Conservation (phyloP, 1,140 invertebrate species). For the Pseudomyrmex concolor region DNA sequence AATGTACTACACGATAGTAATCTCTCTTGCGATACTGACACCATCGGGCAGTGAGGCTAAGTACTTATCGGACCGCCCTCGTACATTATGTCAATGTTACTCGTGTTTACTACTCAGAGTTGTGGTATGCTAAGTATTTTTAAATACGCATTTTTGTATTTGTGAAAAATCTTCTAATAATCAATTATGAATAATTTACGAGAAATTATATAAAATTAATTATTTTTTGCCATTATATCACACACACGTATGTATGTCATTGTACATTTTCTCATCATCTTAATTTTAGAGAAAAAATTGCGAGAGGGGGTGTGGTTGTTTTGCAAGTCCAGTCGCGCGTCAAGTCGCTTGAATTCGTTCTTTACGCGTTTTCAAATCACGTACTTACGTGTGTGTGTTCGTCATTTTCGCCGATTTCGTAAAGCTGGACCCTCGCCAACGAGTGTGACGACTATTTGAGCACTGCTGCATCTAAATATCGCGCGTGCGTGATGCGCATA, state of each 20-base stretch:
- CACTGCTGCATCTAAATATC: slow-evolving; percentile 36
- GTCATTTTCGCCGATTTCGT: slow-evolving; percentile 70
- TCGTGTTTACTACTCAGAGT: slow-evolving; percentile 7
- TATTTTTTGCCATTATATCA: slow-evolving; percentile 1
- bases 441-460: slow-evolving; percentile 49
- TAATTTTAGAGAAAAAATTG: slow-evolving; percentile 10
- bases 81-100: too few relatives aligned
- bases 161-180: background rate
- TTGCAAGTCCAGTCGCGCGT: slow-evolving; percentile 24
- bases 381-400: background rate
- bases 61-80: too few relatives aligned
- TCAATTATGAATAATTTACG: too few relatives aligned
- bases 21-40: too few relatives aligned
- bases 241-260: background rate
- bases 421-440: slow-evolving; percentile 65
- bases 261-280: background rate
- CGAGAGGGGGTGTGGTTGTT: background rate
- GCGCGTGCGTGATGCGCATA: slow-evolving; percentile 48
- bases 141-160: slow-evolving; percentile 8
- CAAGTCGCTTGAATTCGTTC: background rate
- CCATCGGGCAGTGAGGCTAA: too few relatives aligned
- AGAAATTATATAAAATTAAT: background rate
- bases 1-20: too few relatives aligned
- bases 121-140: slow-evolving; percentile 5
- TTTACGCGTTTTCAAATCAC: slow-evolving; percentile 22